Percentiles rank a stretch among this genome's conserved stretches.
Conservation (phyloP, 2,888 invertebrate genomes). For the Hofmannophila pseudospretella region DNA sequence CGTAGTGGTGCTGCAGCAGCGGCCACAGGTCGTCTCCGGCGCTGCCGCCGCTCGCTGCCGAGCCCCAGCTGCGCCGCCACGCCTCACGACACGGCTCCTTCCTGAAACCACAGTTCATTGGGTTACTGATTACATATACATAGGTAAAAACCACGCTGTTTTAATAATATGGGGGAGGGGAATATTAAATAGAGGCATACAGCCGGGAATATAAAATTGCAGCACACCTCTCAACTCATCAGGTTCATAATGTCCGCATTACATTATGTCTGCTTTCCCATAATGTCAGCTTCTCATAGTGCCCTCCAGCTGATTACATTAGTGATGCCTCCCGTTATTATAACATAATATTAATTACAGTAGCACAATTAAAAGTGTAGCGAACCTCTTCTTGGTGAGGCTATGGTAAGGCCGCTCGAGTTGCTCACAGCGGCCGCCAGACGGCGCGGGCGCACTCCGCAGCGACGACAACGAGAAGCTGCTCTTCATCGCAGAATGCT, state of each 20-base stretch:
- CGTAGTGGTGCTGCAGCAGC: slow-evolving; percentile 92
- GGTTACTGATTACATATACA: not conserved
- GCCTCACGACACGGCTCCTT: slow-evolving; percentile 83
- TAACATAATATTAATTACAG: no score
- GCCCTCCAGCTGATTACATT: no score
- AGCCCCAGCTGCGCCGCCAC: slow-evolving; percentile 88
- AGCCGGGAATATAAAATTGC: no score
- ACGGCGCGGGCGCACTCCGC: slow-evolving; percentile 77
- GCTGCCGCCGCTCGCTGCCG: slow-evolving; percentile 82
- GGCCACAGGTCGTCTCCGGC: slow-evolving; percentile 94
- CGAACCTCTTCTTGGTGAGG: slow-evolving; percentile 88
- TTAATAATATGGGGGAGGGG: no score
- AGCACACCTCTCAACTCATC: no score
- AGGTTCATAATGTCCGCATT: no score
- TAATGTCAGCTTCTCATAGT: no score
- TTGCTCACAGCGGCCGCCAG: slow-evolving; percentile 65
- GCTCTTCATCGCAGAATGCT: slow-evolving; percentile 84
- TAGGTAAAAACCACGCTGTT: no score
- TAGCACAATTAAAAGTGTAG: no score
- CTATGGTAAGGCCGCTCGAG: slow-evolving; percentile 89
- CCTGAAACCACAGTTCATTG: slow-evolving; percentile 48
- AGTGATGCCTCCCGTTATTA: no score
- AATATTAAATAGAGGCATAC: no score
- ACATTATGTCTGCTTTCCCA: no score
- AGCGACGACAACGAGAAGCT: slow-evolving; percentile 91